Evolutionary conservation across 2,113 vertebrate species (phyloP).

Genomic region (Passer montanus): DNA sequence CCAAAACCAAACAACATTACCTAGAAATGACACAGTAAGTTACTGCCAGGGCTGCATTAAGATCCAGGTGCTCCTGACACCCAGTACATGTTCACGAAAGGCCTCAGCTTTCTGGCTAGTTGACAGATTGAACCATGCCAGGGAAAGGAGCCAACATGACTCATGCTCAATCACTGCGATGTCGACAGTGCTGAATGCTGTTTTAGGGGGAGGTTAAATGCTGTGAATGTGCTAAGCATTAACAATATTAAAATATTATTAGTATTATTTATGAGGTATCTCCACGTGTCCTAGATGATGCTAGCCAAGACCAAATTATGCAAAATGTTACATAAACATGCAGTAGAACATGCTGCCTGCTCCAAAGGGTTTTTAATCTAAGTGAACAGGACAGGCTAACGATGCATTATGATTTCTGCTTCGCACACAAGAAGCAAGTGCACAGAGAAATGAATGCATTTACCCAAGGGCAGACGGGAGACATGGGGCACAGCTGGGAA

Average conservation of each 20-base stretch:
- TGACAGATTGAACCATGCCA: slow-evolving; percentile 39
- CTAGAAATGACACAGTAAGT: background rate
- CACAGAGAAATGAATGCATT: background rate
- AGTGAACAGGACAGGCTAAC: slow-evolving; percentile 40
- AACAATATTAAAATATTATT: slow-evolving; percentile 61
- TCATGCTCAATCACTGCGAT: background rate
- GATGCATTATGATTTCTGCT: background rate
- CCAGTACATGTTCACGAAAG: background rate
- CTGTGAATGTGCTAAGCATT: slow-evolving; percentile 13
- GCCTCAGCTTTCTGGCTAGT: slow-evolving; percentile 10
- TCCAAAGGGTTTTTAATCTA: slow-evolving; percentile 19
- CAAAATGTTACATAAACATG: slow-evolving; percentile 54
- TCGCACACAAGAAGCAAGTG: background rate
- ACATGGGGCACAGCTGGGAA: background rate
- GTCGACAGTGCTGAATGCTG: background rate
- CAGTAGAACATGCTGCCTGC: background rate
- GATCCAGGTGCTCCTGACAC: slow-evolving; percentile 24
- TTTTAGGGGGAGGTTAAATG: background rate
- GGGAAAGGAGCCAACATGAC: slow-evolving; percentile 54
- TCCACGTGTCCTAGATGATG: slow-evolving; percentile 10
- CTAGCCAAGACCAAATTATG: slow-evolving; percentile 17
- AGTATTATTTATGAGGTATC: slow-evolving; percentile 51
- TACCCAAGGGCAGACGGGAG: slow-evolving; percentile 3
- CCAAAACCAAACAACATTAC: background rate
- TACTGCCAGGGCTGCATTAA: background rate